Evolutionary conservation across 1,140 invertebrate species (phyloP), one percentile per base, ranked within the genome.

Genomic region (Metopolophium dirhodum): DNA sequence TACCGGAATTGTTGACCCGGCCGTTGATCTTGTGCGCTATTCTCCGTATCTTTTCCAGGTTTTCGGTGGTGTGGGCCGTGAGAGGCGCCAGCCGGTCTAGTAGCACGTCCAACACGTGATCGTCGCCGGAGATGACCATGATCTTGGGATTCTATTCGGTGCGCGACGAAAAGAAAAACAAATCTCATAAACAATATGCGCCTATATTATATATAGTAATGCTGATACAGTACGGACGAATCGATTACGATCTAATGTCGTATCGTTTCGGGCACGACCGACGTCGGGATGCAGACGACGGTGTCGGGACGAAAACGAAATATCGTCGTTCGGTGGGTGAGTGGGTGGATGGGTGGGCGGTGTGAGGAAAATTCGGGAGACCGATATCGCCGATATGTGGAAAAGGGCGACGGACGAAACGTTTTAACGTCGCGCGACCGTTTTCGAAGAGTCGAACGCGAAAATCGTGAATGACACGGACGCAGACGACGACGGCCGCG

Each of bases 1-100:
- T 94, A 94, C 91, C 91, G 11, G 82, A n/a, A 30, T 93, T 93
- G 82, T 93, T 93, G 82, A 93, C 91, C 0, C 91, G 91, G 8
- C 82, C 91, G 35, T 93, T 93, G 47, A 93, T 82, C 77, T 93
- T 93, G 35, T 83, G 82, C 14, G 91, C 91, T 30, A 93, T 93
- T 7, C 49, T 93, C 14, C 91, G 68, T 26, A 93, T 93, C 35
- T 93, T 93, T n/a, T 93, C 91, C 23, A 93, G 9, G 23, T 93
- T 93, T 37, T 93, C 91, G 14, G 82, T n/a, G 2, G 91, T 93
- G 6, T 51, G 68, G 18, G 91, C 14, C 14, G 82, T 85, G 11
- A 93, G 82, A 22, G 91, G 82, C 11, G 82, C 82, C 49, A 93
- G n/a, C 49, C 91, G 68, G 49, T 93, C 91, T 26, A 93, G 37